Evolutionary conservation across 1,140 invertebrate species (phyloP).

Genomic region (Colletes gigas): DNA sequence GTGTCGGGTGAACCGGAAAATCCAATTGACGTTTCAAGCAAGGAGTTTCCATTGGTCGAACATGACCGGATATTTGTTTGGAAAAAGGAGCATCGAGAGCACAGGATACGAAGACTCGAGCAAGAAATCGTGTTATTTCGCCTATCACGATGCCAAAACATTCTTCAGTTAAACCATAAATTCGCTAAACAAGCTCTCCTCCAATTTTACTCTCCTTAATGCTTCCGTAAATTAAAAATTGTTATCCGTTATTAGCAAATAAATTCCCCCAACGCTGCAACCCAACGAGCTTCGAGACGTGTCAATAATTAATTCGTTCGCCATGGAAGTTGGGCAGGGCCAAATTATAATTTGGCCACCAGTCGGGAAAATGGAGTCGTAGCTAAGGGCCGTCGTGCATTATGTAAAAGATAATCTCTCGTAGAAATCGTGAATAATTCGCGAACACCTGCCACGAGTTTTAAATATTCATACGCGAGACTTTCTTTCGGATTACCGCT

Average conservation of each 20-base stretch:
- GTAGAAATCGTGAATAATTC: slow-evolving; percentile 19
- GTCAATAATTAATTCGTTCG: slow-evolving; percentile 6
- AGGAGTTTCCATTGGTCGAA: slow-evolving; percentile 1
- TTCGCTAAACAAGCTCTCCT: too few relatives aligned
- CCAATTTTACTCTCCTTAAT: too few relatives aligned
- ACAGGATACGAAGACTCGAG: too few relatives aligned
- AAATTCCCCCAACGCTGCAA: too few relatives aligned
- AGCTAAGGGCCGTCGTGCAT: neutral
- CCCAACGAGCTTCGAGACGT: too few relatives aligned
- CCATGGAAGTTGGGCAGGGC: neutral
- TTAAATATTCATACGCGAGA: neutral
- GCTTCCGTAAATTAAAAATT: too few relatives aligned
- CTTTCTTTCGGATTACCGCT: neutral
- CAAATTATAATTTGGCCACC: neutral
- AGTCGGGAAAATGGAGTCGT: neutral
- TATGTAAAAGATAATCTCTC: slow-evolving; percentile 28
- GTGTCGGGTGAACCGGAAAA: slow-evolving; percentile 33
- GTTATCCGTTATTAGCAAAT: too few relatives aligned
- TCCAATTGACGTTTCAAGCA: slow-evolving; percentile 46
- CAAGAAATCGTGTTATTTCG: neutral
- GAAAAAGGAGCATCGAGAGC: slow-evolving; percentile 2
- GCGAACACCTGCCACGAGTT: too few relatives aligned
- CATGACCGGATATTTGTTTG: slow-evolving; percentile 16
- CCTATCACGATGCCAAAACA: too few relatives aligned
- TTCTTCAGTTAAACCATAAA: too few relatives aligned